Evolutionary conservation across 2,888 invertebrate species (phyloP), one percentile per base, ranked within the genome.

Genomic region (Miltochrista miniata): DNA sequence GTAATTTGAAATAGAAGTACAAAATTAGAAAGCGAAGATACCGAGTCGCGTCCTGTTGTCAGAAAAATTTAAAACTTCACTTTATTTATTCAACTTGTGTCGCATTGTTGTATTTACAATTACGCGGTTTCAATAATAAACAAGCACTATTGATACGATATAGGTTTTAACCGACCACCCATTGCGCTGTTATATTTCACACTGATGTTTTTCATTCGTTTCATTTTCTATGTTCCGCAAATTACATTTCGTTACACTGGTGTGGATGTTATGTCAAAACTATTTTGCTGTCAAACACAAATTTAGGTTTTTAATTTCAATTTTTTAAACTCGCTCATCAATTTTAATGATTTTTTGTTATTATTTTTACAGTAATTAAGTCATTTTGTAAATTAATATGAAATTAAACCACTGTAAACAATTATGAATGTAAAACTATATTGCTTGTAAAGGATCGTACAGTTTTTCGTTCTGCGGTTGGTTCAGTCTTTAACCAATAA

Each of bases 101-200:
- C 71, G 81, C 89, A 89, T 89, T 71, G 74, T 87, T 68, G 61
- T 75, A 75, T 68, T 78, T 78, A 59, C 41, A 48, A 51, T 52
- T 31, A 61, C 80, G 79, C 73, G 74, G 61, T 60, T 65, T 57
- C 50, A 75, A 76, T 74, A 71, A 51, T 68, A 74, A 76, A 74
- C 61, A 74, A 77, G 58, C 59, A 74, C 70, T 80, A 81, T 51
- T 58, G 72, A 56, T 62, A 40, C 59, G 61, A 61, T 51, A 51
- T 58, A 47, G 60, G 59, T 51, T 54, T 56, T 46, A 49, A 39
- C 52, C 68, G 65, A 72, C 66, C 56, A 63, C 73, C 76, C 85
- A 84, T 83, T 33, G 51, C 74, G 72, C 64, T 71, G 66, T 64
- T 64, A 58, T 38, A 71, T 48, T 61, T 50, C 55, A 52, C 52